These are phyloP conservation scores for Prionailurus viverrinus DNA, from an alignment of 2,113 vertebrate species.

Conservation along the genomic window DNA sequence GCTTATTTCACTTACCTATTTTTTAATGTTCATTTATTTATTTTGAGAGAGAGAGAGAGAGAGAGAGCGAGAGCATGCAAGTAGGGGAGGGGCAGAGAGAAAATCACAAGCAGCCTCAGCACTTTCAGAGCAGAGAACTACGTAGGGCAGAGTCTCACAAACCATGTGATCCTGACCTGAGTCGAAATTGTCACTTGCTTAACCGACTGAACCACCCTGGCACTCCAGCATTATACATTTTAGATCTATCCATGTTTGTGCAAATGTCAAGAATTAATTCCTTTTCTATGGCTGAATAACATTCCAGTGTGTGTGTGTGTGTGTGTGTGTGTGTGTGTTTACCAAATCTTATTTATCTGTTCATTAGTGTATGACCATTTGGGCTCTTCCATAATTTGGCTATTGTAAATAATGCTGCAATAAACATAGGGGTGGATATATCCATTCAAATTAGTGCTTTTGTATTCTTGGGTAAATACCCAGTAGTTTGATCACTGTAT, in stretches of 20 bases:
- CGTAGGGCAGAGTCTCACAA: too few species aligned
- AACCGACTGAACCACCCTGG: too few species aligned
- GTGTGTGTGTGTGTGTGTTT: too few species aligned
- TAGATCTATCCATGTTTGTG: background rate
- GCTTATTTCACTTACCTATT: background rate
- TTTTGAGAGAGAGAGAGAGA: too few species aligned
- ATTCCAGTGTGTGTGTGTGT: background rate
- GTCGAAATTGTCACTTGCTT: too few species aligned
- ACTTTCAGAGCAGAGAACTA: too few species aligned
- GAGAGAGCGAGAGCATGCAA: too few species aligned
- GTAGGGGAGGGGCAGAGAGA: too few species aligned
- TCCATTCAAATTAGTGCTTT: background rate
- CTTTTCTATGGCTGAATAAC: background rate
- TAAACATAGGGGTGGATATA: background rate
- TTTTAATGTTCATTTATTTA: too few species aligned
- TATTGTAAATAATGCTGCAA: background rate
- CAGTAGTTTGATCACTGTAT: background rate
- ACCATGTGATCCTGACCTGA: too few species aligned
- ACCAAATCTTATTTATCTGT: background rate
- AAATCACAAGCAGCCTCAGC: too few species aligned
- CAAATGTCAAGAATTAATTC: background rate
- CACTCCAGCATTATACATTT: too few species aligned
- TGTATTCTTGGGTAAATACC: background rate
- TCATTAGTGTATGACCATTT: background rate
- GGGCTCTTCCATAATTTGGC: background rate